A percentile compares a stretch with the other conserved stretches of the same genome.
Evolutionary conservation across 1,140 invertebrate genomes (phyloP).

Genomic region (Neodiprion virginianus): DNA sequence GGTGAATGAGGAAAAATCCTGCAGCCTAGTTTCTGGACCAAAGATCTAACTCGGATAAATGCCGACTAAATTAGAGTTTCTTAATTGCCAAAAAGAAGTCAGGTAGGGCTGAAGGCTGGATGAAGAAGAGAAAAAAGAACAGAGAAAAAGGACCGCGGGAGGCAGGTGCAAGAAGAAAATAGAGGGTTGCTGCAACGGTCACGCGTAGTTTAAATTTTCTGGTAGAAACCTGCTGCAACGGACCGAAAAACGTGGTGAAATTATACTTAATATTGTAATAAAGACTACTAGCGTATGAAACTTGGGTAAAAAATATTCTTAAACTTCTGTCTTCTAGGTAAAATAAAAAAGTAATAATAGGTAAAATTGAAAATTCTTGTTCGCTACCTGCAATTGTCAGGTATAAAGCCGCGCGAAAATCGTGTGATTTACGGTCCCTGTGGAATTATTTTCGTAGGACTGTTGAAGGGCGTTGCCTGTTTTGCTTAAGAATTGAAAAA

Average conservation of each 20-base stretch:
- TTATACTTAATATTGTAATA: not conserved
- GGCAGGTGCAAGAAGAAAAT: not conserved
- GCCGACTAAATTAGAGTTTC: constrained; percentile 5
- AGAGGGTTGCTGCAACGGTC: not conserved
- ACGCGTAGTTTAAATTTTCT: too few relatives aligned
- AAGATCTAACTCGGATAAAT: constrained; percentile 1
- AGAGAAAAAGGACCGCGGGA: not conserved
- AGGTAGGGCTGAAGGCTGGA: not conserved
- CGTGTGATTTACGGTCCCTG: too few relatives aligned
- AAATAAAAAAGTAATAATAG: too few relatives aligned
- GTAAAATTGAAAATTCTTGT: too few relatives aligned
- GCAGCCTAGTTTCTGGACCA: not conserved
- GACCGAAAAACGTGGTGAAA: not conserved
- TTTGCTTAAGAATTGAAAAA: too few relatives aligned
- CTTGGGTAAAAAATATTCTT: too few relatives aligned
- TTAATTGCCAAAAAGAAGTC: constrained; percentile 1
- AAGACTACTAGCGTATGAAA: not conserved
- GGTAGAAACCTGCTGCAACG: not conserved
- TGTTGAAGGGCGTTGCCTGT: too few relatives aligned
- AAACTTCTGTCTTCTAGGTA: too few relatives aligned
- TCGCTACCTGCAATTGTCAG: too few relatives aligned
- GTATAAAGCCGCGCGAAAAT: too few relatives aligned
- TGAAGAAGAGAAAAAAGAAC: not conserved
- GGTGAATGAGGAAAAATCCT: not conserved
- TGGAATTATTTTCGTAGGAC: too few relatives aligned